Evolutionary conservation across 2,797 vertebrate species (phyloP), one percentile per base, ranked within the genome.

Genomic region (Malurus leucopterus): DNA sequence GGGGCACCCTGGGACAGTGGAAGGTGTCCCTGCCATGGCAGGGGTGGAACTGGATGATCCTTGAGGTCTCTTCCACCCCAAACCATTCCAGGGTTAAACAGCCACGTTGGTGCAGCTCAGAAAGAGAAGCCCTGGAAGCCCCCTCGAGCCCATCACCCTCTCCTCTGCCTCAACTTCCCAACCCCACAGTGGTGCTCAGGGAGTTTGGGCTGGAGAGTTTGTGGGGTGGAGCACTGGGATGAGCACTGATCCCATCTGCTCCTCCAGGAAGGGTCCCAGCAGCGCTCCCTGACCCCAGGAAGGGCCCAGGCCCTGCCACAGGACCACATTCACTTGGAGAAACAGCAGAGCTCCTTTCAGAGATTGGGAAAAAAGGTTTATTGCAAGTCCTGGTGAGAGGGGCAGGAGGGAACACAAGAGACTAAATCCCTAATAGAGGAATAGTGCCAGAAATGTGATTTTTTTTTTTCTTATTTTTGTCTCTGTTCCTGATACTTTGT

Each of bases 31-130:
- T 54, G 61, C 6, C 50, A 36, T 50, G 59, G 68, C 26, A 57
- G 6, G 9, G 13, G 4, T 47, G 47, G 47, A 0, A 30, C 4
- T 19, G 8, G 15, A 13, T 47, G 41, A 0, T 0, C 7, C 38
- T 67, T 49, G 8, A 32, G 2, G 6, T 55, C 27, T 5, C 3
- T 29, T 49, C 27, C 36, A 86, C 29, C 4, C 15, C 27, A 2
- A 47, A 3, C 4, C 23, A 55, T 32, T 26, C 49, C 23, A 1
- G 1, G 16, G 29, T 67, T 32, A 22, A 78, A 71, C 15, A 89
- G 36, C 22, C 29, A 9, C 2, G 13, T 6, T n/a, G 50, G 8
- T 15, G 15, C 1, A 10, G 20, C 36, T 72, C 57, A 72, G 77
- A 43, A 36, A 62, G 53, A 61, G 15, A 21, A 79, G 9, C 29